Percentiles rank a stretch among this genome's conserved stretches.
Evolutionary conservation across 2,113 vertebrate genomes (phyloP).

Genomic region (Ginglymostoma cirratum): DNA sequence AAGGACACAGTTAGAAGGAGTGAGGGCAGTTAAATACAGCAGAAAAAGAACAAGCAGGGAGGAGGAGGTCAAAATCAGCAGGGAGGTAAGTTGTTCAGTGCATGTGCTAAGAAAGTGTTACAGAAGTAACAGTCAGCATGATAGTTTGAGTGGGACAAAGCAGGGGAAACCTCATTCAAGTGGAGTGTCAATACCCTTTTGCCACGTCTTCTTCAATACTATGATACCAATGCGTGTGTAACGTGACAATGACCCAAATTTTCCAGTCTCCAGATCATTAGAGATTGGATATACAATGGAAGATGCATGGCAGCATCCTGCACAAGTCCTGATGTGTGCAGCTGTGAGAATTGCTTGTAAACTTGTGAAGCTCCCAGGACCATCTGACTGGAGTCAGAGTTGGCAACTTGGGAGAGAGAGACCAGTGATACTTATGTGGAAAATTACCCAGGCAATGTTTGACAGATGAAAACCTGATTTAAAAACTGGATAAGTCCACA

Average conservation of each 20-base stretch:
- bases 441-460: too few species aligned
- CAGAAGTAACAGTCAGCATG: background rate
- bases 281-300: too few species aligned
- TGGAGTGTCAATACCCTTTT: background rate
- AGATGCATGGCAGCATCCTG: too few species aligned
- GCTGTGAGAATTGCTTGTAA: too few species aligned
- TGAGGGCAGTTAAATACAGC: background rate
- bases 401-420: too few species aligned
- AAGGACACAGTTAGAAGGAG: background rate
- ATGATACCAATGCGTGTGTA: background rate
- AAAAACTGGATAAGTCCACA: too few species aligned
- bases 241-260: background rate
- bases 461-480: too few species aligned
- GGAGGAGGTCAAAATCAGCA: background rate
- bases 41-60: background rate
- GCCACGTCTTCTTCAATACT: background rate
- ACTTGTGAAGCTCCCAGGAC: too few species aligned
- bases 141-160: background rate
- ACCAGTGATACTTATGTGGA: too few species aligned
- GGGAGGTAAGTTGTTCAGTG: background rate
- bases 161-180: background rate
- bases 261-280: too few species aligned
- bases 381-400: too few species aligned
- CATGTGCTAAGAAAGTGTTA: background rate
- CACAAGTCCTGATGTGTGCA: too few species aligned